phyloP scores from a whole-genome alignment of 2,797 vertebrate genomes.

The Leuciscus waleckii region DNA sequence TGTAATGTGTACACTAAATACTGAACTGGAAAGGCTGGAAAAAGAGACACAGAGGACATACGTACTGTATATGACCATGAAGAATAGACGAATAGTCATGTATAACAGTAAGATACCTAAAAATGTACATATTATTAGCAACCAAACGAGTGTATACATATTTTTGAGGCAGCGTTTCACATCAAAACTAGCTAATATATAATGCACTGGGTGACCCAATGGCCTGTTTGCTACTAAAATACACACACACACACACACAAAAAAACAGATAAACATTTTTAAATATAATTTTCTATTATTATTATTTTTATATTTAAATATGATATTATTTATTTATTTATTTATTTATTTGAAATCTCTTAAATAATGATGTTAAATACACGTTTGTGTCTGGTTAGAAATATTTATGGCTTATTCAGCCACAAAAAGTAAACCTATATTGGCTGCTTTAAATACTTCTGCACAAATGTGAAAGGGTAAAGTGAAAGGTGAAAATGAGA shows the following conservation, averaged over 20 bases:
- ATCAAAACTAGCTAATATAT: background rate
- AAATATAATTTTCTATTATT: background rate
- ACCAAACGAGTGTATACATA: background rate
- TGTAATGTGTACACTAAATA: slow-evolving; percentile 20
- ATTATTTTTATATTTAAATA: background rate
- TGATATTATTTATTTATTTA: background rate
- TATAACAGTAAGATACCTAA: background rate
- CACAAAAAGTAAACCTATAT: background rate
- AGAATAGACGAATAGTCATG: background rate
- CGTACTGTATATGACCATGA: background rate
- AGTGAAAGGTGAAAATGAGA: slow-evolving; percentile 2
- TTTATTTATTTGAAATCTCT: background rate
- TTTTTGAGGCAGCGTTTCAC: background rate
- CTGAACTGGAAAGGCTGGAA: slow-evolving; percentile 1
- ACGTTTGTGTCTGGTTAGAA: background rate
- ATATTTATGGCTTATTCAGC: background rate
- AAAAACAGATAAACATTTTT: background rate
- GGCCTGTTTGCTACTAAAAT: background rate
- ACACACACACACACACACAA: background rate
- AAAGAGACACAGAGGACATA: slow-evolving; percentile 8
- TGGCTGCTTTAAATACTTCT: background rate
- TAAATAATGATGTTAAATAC: background rate
- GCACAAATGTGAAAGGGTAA: background rate
- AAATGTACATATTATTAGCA: background rate
- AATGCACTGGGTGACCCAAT: background rate